A percentile compares a stretch with the other conserved stretches of the same genome.
These are phyloP conservation scores for Platynereis dumerilii DNA, from an alignment of 2,888 invertebrate species.

Conservation along the genomic window DNA sequence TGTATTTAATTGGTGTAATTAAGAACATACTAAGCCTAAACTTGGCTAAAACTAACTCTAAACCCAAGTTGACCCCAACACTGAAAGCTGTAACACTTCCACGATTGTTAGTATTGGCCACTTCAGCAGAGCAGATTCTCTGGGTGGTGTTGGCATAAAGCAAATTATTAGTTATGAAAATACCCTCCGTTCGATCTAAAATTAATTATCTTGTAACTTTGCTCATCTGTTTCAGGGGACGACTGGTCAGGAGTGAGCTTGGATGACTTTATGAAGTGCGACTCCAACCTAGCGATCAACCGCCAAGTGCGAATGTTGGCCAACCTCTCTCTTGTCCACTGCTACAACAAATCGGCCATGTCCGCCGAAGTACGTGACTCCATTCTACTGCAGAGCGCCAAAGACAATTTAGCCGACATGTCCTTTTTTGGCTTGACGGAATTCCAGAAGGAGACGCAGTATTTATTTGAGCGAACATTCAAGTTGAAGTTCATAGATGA, in stretches of 20 bases:
- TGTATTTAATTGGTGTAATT: no score
- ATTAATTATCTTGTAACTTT: no score
- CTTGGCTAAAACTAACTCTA: no score
- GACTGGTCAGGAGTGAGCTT: slow-evolving; percentile 79
- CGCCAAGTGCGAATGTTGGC: slow-evolving; percentile 97
- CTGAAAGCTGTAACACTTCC: no score
- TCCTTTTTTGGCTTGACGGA: slow-evolving; percentile 98
- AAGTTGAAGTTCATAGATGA: slow-evolving; percentile 46
- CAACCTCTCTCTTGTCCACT: slow-evolving; percentile 91
- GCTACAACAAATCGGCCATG: slow-evolving; percentile 76
- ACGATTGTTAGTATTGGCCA: no score
- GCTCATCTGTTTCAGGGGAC: no score
- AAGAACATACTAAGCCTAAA: no score
- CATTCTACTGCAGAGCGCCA: slow-evolving; percentile 92
- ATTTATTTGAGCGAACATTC: slow-evolving; percentile 56
- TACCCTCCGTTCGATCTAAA: no score
- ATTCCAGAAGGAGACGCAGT: slow-evolving; percentile 75
- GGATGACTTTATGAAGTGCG: slow-evolving; percentile 88
- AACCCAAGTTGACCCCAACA: no score
- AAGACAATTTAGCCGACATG: slow-evolving; percentile 88
- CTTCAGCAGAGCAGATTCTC: no score
- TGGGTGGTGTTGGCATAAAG: no score
- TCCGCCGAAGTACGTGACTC: slow-evolving; percentile 40
- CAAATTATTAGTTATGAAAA: no score
- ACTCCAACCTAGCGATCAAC: slow-evolving; percentile 93